These are phyloP conservation scores for Pipra filicauda DNA, from an alignment of 2,113 vertebrate genomes.

Conservation along the genomic window DNA sequence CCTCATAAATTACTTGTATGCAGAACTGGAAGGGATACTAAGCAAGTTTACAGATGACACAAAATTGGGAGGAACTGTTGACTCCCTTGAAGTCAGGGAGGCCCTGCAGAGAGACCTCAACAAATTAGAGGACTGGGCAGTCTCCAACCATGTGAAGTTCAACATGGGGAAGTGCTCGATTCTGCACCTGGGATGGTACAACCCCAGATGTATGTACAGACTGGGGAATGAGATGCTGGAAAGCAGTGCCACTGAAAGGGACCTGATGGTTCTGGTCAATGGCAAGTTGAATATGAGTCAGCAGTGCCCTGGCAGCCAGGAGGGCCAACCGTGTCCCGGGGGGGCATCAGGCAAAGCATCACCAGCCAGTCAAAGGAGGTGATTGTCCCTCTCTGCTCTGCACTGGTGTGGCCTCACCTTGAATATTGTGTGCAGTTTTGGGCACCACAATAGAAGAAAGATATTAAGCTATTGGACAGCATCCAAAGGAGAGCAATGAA, in stretches of 20 bases:
- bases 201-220: not conserved
- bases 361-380: rapidly evolving
- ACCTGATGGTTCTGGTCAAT: not conserved
- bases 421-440: not conserved
- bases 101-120: not conserved
- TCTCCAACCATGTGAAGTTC: not conserved
- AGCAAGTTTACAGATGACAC: not conserved
- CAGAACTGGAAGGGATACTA: not conserved
- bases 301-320: not conserved
- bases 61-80: not conserved
- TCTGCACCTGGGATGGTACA: not conserved
- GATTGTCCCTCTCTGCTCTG: not conserved
- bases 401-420: not conserved
- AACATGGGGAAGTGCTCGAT: not conserved
- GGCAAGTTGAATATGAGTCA: not conserved
- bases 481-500: not conserved
- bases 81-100: not conserved
- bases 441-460: not conserved
- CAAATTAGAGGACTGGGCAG: not conserved
- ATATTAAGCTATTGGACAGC: not conserved
- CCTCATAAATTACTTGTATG: not conserved
- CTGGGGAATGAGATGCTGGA: not conserved
- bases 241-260: not conserved
- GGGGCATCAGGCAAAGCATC: not conserved
- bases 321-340: not conserved